These are phyloP conservation scores for Lottia gigantea DNA, from an alignment of 2,888 invertebrate genomes.

Conservation along the genomic window DNA sequence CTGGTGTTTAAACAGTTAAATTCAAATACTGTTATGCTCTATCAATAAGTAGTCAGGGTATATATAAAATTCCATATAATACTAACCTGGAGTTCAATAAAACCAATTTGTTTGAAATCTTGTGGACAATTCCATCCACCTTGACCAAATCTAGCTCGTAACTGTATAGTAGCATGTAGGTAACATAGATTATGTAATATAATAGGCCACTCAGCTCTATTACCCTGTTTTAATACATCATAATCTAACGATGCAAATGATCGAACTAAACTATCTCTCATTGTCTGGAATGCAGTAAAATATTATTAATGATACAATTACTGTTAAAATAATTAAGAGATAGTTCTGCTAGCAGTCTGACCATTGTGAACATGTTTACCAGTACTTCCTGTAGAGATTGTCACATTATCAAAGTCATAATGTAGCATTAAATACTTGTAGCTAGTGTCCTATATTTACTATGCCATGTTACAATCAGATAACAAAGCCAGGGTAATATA, in stretches of 20 bases:
- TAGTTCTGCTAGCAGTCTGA: not conserved
- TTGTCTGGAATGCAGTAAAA: conserved; percentile 41
- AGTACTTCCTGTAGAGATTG: no score
- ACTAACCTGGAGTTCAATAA: conserved; percentile 54
- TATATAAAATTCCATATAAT: not conserved
- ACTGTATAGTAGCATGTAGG: conserved; percentile 64
- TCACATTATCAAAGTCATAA: no score
- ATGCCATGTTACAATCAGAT: no score
- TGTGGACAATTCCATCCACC: conserved; percentile 65
- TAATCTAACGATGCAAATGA: conserved; percentile 62
- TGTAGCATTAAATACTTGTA: no score
- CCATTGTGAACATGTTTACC: not conserved
- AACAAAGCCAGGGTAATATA: no score
- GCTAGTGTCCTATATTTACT: no score
- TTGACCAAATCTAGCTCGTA: conserved; percentile 59
- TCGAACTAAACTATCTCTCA: conserved; percentile 64
- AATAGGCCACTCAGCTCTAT: conserved; percentile 63
- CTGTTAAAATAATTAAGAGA: not conserved
- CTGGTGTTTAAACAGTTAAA: no score
- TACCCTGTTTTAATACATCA: conserved; percentile 61
- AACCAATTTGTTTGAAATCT: conserved; percentile 58
- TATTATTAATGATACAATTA: not conserved
- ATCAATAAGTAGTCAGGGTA: no score
- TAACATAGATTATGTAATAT: conserved; percentile 67
- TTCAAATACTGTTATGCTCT: no score